Evolutionary conservation across 2,113 vertebrate species (phyloP).

Genomic region (Heterocephalus glaber): DNA sequence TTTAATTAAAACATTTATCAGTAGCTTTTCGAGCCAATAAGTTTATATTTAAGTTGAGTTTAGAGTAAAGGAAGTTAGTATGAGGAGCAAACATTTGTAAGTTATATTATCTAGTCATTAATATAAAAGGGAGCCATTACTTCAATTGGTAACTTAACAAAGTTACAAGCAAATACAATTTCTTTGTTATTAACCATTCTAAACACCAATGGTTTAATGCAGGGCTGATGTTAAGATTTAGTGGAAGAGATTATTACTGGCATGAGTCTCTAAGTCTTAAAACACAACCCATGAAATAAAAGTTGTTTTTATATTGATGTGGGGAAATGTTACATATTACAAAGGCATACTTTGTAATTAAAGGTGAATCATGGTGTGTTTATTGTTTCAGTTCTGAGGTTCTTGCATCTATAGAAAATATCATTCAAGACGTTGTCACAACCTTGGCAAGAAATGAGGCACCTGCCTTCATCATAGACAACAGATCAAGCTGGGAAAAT

Average conservation of each 20-base stretch:
- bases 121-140: slow-evolving; percentile 44
- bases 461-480: slow-evolving; percentile 87
- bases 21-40: slow-evolving; percentile 68
- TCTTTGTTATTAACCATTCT: neutral
- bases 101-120: slow-evolving; percentile 49
- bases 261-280: neutral
- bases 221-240: neutral
- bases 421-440: slow-evolving; percentile 87
- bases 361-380: slow-evolving; percentile 56
- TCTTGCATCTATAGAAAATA: slow-evolving; percentile 90
- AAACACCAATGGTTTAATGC: neutral
- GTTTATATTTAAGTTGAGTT: slow-evolving; percentile 75
- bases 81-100: slow-evolving; percentile 69
- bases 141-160: slow-evolving; percentile 61
- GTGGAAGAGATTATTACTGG: neutral
- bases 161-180: slow-evolving; percentile 46
- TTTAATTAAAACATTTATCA: slow-evolving; percentile 81
- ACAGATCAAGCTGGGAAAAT: slow-evolving; percentile 91
- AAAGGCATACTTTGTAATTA: slow-evolving; percentile 43
- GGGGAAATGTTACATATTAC: neutral
- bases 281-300: neutral
- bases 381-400: slow-evolving; percentile 88
- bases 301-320: slow-evolving; percentile 26
- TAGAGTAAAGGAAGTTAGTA: slow-evolving; percentile 67
- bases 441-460: slow-evolving; percentile 89